phyloP scores from a whole-genome alignment of 2,113 vertebrate species.

The Tretioscincus oriximinensis region DNA sequence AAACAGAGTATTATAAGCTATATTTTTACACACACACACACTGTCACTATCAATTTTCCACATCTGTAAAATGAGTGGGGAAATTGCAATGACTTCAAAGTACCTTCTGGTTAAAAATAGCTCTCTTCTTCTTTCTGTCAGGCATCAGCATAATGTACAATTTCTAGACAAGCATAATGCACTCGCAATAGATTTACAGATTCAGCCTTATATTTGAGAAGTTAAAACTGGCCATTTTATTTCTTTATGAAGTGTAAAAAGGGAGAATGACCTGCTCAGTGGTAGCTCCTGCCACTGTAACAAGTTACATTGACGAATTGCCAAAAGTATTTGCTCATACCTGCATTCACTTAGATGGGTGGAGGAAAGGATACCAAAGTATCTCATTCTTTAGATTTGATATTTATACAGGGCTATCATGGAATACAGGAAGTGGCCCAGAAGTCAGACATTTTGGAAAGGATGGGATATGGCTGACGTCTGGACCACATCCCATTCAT shows the following conservation, averaged over 20 bases:
- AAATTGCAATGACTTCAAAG: slow-evolving; percentile 21
- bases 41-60: slow-evolving; percentile 6
- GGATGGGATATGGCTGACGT: no score
- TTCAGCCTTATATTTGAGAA: background rate
- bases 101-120: slow-evolving; percentile 30
- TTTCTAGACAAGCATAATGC: background rate
- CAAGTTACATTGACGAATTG: no score
- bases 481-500: no score
- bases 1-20: background rate
- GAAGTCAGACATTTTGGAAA: no score
- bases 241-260: background rate
- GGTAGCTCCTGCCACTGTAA: no score
- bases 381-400: no score
- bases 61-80: slow-evolving; percentile 26
- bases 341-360: no score
- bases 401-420: no score
- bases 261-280: no score
- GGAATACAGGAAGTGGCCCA: no score
- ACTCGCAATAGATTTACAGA: background rate
- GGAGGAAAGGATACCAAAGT: no score
- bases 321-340: no score
- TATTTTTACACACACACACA: background rate
- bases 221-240: background rate
- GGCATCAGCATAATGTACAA: slow-evolving; percentile 10
- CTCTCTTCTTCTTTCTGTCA: slow-evolving; percentile 7